phyloP scores from a whole-genome alignment of 2,888 invertebrate genomes.

The Drosophila siamana region DNA sequence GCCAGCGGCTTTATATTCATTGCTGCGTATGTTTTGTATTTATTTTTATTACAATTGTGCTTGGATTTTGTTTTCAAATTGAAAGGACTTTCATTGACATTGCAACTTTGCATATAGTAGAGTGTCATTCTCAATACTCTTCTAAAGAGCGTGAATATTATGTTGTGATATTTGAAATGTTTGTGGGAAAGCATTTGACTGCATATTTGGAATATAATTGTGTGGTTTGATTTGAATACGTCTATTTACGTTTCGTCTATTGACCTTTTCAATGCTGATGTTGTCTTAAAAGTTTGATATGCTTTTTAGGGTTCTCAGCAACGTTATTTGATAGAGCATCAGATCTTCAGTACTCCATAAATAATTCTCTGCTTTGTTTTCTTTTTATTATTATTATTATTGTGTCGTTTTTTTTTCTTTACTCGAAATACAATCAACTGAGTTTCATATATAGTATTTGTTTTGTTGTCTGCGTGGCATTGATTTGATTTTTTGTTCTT shows the following conservation, averaged over 20 bases:
- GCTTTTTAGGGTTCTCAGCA: not conserved
- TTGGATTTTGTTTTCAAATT: slow-evolving; percentile 23
- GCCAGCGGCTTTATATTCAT: slow-evolving; percentile 12
- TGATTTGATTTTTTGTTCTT: slow-evolving; percentile 54
- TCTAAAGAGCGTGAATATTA: not conserved
- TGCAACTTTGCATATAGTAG: slow-evolving; percentile 20
- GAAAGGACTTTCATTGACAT: not conserved
- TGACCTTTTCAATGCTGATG: too few species aligned
- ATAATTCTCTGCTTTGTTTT: not conserved
- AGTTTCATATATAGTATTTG: slow-evolving; percentile 24
- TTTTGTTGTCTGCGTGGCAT: slow-evolving; percentile 43
- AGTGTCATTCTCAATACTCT: not conserved
- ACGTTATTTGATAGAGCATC: not conserved
- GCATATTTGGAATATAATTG: too few species aligned
- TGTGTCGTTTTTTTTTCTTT: slow-evolving; percentile 4
- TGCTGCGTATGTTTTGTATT: not conserved
- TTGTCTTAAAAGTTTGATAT: too few species aligned
- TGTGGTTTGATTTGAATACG: too few species aligned
- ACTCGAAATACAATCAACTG: slow-evolving; percentile 64
- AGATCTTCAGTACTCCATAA: not conserved
- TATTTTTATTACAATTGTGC: slow-evolving; percentile 1
- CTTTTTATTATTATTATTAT: slow-evolving; percentile 16
- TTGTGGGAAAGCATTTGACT: not conserved
- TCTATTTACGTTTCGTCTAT: too few species aligned
- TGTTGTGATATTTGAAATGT: not conserved